Conservation (phyloP, 2,888 invertebrate species). For the Bombyx huttoni region DNA sequence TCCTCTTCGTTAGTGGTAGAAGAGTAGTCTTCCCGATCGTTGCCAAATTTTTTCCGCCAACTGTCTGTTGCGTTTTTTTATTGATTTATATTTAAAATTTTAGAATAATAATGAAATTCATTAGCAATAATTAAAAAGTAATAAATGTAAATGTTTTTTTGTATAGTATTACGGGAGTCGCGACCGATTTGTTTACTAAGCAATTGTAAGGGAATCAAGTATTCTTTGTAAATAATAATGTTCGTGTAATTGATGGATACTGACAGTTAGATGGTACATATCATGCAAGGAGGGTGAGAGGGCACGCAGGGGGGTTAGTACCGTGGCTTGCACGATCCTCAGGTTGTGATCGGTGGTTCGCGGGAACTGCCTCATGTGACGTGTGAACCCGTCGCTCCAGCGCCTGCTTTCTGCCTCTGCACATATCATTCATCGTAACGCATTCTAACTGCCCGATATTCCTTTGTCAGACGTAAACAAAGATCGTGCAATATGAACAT, state of each 20-base stretch:
- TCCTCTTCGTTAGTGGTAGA: slow-evolving; percentile 69
- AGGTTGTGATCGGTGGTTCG: slow-evolving; percentile 13
- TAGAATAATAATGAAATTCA: slow-evolving; percentile 61
- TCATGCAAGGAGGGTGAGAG: slow-evolving; percentile 28
- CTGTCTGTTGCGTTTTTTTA: slow-evolving; percentile 60
- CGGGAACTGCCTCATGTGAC: neutral
- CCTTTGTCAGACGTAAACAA: slow-evolving; percentile 14
- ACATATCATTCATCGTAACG: neutral
- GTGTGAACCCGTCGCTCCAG: neutral
- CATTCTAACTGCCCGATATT: slow-evolving; percentile 19
- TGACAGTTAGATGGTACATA: slow-evolving; percentile 37
- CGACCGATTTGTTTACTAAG: slow-evolving; percentile 42
- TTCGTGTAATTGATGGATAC: slow-evolving; percentile 22
- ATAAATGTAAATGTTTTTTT: slow-evolving; percentile 69
- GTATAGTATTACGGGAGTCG: slow-evolving; percentile 35
- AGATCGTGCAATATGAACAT: slow-evolving; percentile 58
- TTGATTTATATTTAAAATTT: slow-evolving; percentile 28
- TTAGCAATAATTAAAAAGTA: slow-evolving; percentile 64
- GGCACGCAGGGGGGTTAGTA: slow-evolving; percentile 2
- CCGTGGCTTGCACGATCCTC: slow-evolving; percentile 5
- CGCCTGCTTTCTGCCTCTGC: neutral
- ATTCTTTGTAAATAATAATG: slow-evolving; percentile 47
- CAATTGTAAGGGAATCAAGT: slow-evolving; percentile 28
- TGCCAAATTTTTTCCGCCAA: slow-evolving; percentile 69
- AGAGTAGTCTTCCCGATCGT: slow-evolving; percentile 72